phyloP scores from a whole-genome alignment of 37 sponge, comb jelly and placozoan genomes.

The Bolinopsis microptera region DNA sequence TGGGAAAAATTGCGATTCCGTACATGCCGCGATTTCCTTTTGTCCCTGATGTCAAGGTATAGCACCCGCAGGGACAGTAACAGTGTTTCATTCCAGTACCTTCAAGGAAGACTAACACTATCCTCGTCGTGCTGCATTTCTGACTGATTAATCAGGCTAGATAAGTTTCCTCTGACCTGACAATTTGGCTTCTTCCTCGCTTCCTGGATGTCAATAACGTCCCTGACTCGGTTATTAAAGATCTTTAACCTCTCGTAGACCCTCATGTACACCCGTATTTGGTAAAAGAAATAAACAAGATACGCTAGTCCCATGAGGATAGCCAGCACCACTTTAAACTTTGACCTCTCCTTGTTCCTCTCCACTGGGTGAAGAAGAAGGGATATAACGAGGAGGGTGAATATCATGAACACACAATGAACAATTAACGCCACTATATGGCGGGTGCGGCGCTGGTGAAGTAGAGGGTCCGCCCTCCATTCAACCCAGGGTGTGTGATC shows the following conservation, averaged over 20 bases:
- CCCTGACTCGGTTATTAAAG: background rate
- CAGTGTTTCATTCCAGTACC: too few relatives aligned
- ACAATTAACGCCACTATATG: background rate
- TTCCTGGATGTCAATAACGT: background rate
- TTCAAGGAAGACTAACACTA: too few relatives aligned
- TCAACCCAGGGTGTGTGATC: background rate
- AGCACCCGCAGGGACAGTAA: too few relatives aligned
- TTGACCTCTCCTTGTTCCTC: background rate
- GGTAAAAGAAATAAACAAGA: background rate
- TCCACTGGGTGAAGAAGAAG: background rate
- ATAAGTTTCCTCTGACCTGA: background rate
- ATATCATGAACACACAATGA: background rate
- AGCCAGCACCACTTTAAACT: background rate
- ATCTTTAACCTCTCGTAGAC: constrained; percentile 26
- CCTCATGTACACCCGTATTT: background rate
- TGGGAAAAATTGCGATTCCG: too few relatives aligned
- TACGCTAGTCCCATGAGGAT: background rate
- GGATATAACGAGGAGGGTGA: background rate
- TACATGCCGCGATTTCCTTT: too few relatives aligned
- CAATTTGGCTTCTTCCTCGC: background rate
- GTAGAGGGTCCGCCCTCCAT: background rate
- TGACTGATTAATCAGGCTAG: background rate
- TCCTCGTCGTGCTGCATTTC: too few relatives aligned
- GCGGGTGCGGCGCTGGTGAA: background rate
- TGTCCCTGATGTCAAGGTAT: too few relatives aligned